Base-by-base conservation (phyloP, 1,140 invertebrate genomes). In the Cepaea nemoralis region DNA sequence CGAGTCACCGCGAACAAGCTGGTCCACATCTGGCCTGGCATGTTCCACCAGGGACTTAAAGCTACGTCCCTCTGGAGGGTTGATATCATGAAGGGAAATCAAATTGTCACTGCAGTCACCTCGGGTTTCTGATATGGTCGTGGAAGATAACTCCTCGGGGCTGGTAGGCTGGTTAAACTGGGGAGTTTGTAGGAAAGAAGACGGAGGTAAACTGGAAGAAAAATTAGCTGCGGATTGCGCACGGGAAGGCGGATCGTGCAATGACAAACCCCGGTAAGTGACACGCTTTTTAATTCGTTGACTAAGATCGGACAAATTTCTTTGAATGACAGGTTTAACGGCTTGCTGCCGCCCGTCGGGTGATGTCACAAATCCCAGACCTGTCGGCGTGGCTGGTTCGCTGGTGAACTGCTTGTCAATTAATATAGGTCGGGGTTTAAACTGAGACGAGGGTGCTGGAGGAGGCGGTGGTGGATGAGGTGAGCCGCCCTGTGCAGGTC, bases 241-340 rank as follows among this genome's bases (percentile, higher is more conserved):
- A 10, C 77, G 14, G 39, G 71, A 74, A 33, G 80, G 84, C 27
- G 82, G 83, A 24, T 84, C 84, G 75, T 83, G 81, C 24, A 83
- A 74, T 0, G 84, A 84, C 77, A 85, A 69, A 70, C 84, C 83
- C 0, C 85, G 42, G 81, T 91, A 91, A 77, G 95, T 96, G 81
- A 97, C 95, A 89, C 95, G 93, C 92, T 96, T 96, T 90, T 95
- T 95, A 84, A 95, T 94, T 89, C 95, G 93, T 91, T 94, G 95
- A 82, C 95, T 94, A 83, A 96, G 93, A 91, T 96, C 95, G 50
- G 95, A 95, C 88, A 94, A 94, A 45, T 95, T 95, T 75, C 95
- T 92, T 87, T 95, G 93, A 93, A 96, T 95, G 83, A 94, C 94
- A 87, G 92, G 91, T 81, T 93, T 91, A 66, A 70, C 14, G 42